A percentile compares a stretch with the other conserved stretches of the same genome.
These are phyloP conservation scores for Heterodera filipjevi DNA, from an alignment of 2,888 invertebrate genomes.

Conservation along the genomic window DNA sequence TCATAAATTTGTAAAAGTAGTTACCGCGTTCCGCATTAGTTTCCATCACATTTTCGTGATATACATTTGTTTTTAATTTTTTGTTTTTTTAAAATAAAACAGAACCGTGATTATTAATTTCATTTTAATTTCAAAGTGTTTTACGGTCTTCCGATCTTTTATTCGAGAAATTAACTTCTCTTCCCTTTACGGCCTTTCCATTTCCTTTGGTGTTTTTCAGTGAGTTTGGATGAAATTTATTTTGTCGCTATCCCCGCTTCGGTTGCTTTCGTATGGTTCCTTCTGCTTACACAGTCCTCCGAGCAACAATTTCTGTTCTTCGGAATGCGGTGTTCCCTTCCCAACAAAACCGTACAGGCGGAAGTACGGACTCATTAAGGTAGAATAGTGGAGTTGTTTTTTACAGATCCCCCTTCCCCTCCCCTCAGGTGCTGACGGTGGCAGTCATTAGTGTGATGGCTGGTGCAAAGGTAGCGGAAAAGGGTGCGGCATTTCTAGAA, in stretches of 20 bases:
- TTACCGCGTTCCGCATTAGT: background rate
- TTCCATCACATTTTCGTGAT: constrained; percentile 7
- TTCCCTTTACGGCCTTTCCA: no score
- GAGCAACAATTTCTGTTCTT: background rate
- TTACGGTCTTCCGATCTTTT: background rate
- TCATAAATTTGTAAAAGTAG: background rate
- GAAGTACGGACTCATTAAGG: constrained; percentile 15
- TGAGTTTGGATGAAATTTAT: constrained; percentile 9
- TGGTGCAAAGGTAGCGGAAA: constrained; percentile 46
- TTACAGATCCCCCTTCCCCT: no score
- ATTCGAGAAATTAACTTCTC: background rate
- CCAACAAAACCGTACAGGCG: constrained; percentile 7
- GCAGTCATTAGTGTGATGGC: constrained; percentile 42
- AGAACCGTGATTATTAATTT: background rate
- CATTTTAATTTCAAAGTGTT: background rate
- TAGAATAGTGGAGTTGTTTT: no score
- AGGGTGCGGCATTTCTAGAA: constrained; percentile 44
- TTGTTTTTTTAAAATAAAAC: background rate
- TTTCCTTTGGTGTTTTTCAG: background rate
- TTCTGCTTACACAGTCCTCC: background rate
- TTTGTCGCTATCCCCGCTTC: background rate
- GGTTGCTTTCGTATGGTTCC: background rate
- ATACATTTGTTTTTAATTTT: no score
- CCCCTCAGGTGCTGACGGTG: constrained; percentile 33
- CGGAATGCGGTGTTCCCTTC: background rate